Conservation (phyloP, 2,797 vertebrate genomes). For the Macropodus opercularis region DNA sequence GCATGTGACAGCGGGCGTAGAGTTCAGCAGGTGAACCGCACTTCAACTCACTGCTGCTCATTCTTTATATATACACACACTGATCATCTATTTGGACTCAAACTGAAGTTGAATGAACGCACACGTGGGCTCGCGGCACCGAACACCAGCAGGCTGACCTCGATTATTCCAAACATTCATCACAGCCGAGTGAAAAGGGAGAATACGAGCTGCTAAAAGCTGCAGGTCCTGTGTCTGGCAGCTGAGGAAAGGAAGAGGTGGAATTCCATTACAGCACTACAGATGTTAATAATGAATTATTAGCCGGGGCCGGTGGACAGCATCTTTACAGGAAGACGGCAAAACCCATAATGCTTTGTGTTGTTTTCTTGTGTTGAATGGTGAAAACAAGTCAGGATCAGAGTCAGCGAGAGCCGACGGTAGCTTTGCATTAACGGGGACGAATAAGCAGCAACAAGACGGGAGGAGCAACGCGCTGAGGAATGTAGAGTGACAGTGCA, state of each 20-base stretch:
- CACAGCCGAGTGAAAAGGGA: slow-evolving; percentile 38
- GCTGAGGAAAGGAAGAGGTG: slow-evolving; percentile 5
- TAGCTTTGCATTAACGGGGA: no score
- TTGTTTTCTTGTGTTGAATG: background rate
- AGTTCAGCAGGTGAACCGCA: slow-evolving; percentile 63
- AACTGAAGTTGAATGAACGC: slow-evolving; percentile 32
- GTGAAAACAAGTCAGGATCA: no score
- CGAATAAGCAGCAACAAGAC: no score
- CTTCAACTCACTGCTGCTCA: slow-evolving; percentile 25
- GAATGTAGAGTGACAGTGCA: no score
- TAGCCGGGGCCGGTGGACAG: background rate
- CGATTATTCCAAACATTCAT: slow-evolving; percentile 42
- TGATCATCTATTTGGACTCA: slow-evolving; percentile 31
- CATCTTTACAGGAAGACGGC: background rate
- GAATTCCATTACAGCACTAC: slow-evolving; percentile 43
- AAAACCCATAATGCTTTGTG: no score
- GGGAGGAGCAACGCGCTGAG: no score
- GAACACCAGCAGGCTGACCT: slow-evolving; percentile 31
- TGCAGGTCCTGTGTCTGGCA: slow-evolving; percentile 33
- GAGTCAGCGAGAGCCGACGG: no score
- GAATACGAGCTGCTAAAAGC: slow-evolving; percentile 18
- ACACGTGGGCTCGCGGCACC: slow-evolving; percentile 11
- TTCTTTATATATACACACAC: background rate
- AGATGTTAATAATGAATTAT: slow-evolving; percentile 37
- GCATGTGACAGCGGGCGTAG: slow-evolving; percentile 13